Percentiles rank a stretch among this genome's conserved stretches.
phyloP scores from a whole-genome alignment of 2,797 vertebrate genomes.

The Vultur gryphus region DNA sequence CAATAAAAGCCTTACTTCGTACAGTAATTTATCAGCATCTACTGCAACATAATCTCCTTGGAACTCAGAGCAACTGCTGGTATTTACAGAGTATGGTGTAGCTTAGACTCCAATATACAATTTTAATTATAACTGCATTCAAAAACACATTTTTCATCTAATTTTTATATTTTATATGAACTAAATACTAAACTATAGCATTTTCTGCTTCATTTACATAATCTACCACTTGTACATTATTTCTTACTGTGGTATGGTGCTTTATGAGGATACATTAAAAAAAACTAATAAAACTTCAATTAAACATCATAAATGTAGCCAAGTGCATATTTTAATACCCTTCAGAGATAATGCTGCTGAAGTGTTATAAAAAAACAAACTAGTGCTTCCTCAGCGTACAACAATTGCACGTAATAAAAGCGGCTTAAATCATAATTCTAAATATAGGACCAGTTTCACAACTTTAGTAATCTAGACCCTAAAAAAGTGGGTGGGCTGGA shows the following conservation, averaged over 20 bases:
- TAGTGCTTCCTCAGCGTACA: neutral
- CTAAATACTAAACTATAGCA: conserved; percentile 30
- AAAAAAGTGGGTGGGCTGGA: neutral
- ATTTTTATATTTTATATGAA: conserved; percentile 30
- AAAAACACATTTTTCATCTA: conserved; percentile 37
- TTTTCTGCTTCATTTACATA: conserved; percentile 60
- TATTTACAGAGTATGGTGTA: neutral
- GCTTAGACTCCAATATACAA: conserved; percentile 40
- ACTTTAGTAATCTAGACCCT: neutral
- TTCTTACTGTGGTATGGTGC: conserved; percentile 29
- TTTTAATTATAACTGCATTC: conserved; percentile 54
- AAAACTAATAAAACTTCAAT: conserved; percentile 61
- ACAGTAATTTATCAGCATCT: conserved; percentile 19
- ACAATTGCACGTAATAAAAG: conserved; percentile 27
- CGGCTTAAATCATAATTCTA: conserved; percentile 34
- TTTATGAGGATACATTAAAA: conserved; percentile 45
- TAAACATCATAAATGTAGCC: conserved; percentile 45
- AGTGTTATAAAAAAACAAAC: conserved; percentile 31
- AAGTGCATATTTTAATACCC: conserved; percentile 30
- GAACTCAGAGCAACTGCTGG: neutral
- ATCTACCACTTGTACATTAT: conserved; percentile 25
- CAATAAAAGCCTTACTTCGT: conserved; percentile 15
- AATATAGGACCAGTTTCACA: conserved; percentile 36
- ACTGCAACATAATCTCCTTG: conserved; percentile 10
- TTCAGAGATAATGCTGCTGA: conserved; percentile 34